Evolutionary conservation across 2,797 vertebrate species (phyloP).

Genomic region (Lepidocolaptes lacrymiger): DNA sequence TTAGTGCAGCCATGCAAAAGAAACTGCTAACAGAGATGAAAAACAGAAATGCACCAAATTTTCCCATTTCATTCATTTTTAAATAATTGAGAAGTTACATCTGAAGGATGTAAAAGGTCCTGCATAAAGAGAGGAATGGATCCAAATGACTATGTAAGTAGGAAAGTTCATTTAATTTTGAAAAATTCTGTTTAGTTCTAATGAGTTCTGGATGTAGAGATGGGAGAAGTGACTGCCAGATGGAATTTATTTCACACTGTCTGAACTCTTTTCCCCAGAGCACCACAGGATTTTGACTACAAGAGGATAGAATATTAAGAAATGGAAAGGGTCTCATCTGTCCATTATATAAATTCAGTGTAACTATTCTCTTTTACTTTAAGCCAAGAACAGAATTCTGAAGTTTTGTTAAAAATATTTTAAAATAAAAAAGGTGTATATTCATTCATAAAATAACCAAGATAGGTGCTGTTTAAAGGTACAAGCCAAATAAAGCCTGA

Average conservation of each 20-base stretch:
- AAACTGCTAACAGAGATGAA: background rate
- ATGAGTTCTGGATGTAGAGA: background rate
- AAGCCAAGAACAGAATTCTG: background rate
- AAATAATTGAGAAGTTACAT: background rate
- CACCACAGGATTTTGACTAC: background rate
- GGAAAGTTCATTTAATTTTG: background rate
- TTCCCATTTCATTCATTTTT: slow-evolving; percentile 1
- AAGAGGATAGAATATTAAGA: background rate
- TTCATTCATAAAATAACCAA: background rate
- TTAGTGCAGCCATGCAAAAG: background rate
- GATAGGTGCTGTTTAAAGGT: background rate
- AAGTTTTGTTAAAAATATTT: background rate
- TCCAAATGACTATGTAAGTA: background rate
- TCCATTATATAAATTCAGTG: background rate
- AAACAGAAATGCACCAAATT: background rate
- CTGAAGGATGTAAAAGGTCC: background rate
- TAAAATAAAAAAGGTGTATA: background rate
- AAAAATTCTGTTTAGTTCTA: background rate
- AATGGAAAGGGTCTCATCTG: background rate
- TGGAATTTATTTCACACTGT: background rate
- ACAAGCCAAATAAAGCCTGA: background rate
- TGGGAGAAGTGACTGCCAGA: background rate
- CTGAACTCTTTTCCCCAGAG: background rate
- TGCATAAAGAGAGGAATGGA: background rate
- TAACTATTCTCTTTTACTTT: background rate